Conservation (phyloP, 2,113 vertebrate genomes). For the Zapornia atra region DNA sequence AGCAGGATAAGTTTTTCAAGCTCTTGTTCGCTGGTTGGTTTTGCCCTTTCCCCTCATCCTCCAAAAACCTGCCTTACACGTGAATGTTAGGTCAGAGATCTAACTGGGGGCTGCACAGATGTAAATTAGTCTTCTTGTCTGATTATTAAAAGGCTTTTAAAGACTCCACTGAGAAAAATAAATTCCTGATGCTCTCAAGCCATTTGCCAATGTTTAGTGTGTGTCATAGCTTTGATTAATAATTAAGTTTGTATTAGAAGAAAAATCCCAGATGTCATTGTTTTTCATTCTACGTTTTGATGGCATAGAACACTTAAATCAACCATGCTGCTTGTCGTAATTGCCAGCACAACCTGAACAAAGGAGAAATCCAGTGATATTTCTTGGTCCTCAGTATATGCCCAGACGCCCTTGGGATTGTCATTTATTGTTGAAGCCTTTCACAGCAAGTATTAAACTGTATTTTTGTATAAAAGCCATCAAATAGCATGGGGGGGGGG, state of each 20-base stretch:
- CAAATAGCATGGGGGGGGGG: not conserved
- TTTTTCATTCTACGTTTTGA: constrained; percentile 14
- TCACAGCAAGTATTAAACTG: not conserved
- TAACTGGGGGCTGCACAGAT: not conserved
- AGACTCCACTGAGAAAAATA: constrained; percentile 22
- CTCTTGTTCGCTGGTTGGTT: not conserved
- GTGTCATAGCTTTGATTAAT: constrained; percentile 11
- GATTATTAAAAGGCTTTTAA: constrained; percentile 44
- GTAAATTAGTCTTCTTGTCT: not conserved
- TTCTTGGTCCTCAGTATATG: not conserved
- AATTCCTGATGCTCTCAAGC: constrained; percentile 1
- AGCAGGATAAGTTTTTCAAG: not conserved
- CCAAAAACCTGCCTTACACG: not conserved
- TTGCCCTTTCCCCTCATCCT: not conserved
- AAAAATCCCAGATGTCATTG: constrained; percentile 31
- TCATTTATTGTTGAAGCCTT: not conserved
- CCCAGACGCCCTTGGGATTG: not conserved
- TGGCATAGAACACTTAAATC: not conserved
- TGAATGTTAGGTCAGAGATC: not conserved
- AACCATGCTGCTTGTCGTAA: not conserved
- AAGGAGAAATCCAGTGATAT: not conserved
- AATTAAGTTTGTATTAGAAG: constrained; percentile 38
- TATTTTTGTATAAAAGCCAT: not conserved
- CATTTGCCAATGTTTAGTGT: constrained; percentile 43
- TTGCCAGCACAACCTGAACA: not conserved